Evolutionary conservation across 2,797 vertebrate genomes (phyloP).

Genomic region (Betta splendens): DNA sequence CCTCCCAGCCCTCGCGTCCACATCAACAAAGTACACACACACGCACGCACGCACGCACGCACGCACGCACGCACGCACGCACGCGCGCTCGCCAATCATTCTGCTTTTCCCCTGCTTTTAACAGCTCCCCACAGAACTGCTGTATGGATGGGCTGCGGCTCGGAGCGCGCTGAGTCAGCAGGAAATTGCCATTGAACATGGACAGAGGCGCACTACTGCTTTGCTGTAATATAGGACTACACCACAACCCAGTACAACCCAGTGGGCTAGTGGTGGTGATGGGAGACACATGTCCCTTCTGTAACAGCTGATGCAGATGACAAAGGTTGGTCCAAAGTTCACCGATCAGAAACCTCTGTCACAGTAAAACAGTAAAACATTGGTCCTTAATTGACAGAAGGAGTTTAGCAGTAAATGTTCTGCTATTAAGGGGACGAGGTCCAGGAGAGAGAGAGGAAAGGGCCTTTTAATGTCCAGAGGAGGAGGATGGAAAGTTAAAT

Average conservation of each 20-base stretch:
- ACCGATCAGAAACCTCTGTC: too few species aligned
- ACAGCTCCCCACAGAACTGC: conserved; percentile 63
- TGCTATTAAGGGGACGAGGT: neutral
- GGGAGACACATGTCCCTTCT: conserved; percentile 10
- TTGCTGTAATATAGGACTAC: conserved; percentile 61
- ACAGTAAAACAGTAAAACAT: conserved; percentile 18
- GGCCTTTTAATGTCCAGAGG: neutral
- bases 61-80: neutral
- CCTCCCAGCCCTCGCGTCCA: conserved; percentile 9
- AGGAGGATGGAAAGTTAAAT: conserved; percentile 7
- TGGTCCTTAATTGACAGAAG: conserved; percentile 15
- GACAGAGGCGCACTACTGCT: conserved; percentile 46
- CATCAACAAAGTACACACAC: too few species aligned
- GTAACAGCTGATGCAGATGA: conserved; percentile 12
- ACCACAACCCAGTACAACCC: conserved; percentile 42
- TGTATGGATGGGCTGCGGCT: conserved; percentile 62
- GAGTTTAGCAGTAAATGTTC: neutral
- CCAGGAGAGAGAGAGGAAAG: neutral
- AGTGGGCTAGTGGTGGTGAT: conserved; percentile 2
- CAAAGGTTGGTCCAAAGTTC: conserved; percentile 11
- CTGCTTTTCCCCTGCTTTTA: conserved; percentile 59
- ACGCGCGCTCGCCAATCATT: conserved; percentile 34
- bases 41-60: conserved; percentile 12
- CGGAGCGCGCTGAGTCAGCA: conserved; percentile 56
- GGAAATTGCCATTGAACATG: conserved; percentile 70